Evolutionary conservation across 37 sponge, comb jelly and placozoan species (phyloP), one percentile per base, ranked within the genome.

Genomic region (Haliclona indistincta): DNA sequence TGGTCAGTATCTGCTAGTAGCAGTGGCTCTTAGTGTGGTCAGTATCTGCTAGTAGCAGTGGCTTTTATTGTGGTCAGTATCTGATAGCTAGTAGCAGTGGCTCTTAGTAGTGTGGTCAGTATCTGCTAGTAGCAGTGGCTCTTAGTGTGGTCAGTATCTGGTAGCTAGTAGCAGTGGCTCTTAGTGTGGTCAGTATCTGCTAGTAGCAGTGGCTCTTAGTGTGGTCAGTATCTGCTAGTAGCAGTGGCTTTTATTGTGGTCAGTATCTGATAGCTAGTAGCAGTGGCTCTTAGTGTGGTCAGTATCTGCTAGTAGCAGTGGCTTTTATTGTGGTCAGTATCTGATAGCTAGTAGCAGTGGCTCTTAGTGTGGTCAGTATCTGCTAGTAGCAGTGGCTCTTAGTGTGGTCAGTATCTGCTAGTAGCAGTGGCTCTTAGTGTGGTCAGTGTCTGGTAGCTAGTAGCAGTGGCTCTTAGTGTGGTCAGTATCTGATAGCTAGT

Each of bases 91-190:
- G 15, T 47, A 17, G 15, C 51, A 47, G 13, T 17, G 15, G 13
- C 10, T 47, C 15, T 17, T 47, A 47, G 15, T 47, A n/a, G n/a
- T n/a, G n/a, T n/a, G 33, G 87, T 86, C 33, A 81, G 79, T 7
- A 41, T 5, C 1, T 25, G 8, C 10, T 47, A 10, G 15, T 47
- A 17, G 15, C 51, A 47, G 13, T 17, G 15, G 13, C 10, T 47
- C 15, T 17, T 47, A 47, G 15, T 47, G n/a, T n/a, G 33, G 87
- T 86, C 33, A 81, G 79, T 7, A 41, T 5, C 1, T 25, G 8
- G 35, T 10, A 15, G 13, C 10, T 47, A 10, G 15, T 47, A 17
- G 15, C 51, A 47, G 13, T 17, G 15, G 13, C 10, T 47, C 15
- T 17, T 47, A 47, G 15, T 47, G n/a, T n/a, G 33, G 87, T 86